phyloP scores from a whole-genome alignment of 1,140 invertebrate genomes.

The Adoxophyes honmai region DNA sequence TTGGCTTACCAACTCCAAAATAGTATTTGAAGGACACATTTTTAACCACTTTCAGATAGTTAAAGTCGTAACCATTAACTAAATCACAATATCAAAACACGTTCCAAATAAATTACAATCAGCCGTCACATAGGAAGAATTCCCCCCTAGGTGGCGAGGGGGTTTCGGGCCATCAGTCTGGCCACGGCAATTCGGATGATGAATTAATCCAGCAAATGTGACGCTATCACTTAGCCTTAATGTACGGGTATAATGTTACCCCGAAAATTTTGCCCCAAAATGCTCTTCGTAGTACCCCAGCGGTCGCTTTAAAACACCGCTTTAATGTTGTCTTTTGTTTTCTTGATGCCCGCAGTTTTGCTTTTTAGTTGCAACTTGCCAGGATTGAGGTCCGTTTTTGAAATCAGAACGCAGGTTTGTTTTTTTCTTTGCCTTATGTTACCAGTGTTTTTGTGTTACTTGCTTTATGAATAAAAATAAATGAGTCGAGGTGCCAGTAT shows the following conservation, averaged over 20 bases:
- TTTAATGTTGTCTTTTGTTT: slow-evolving; percentile 42
- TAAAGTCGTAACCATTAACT: slow-evolving; percentile 35
- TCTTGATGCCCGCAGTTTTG: slow-evolving; percentile 11
- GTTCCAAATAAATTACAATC: slow-evolving; percentile 15
- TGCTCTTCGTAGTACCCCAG: slow-evolving; percentile 4
- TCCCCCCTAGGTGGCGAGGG: slow-evolving; percentile 24
- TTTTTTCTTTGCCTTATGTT: no score
- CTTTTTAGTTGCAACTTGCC: not conserved
- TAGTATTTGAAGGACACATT: no score
- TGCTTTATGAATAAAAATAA: no score
- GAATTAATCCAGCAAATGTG: slow-evolving; percentile 77
- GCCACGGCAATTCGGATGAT: slow-evolving; percentile 75
- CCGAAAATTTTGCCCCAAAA: slow-evolving; percentile 51
- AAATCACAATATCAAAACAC: slow-evolving; percentile 27
- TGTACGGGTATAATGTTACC: slow-evolving; percentile 75
- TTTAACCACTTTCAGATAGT: not conserved
- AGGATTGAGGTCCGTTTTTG: no score
- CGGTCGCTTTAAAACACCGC: slow-evolving; percentile 30
- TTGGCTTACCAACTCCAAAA: no score
- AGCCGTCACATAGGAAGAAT: slow-evolving; percentile 10
- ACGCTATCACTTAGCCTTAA: slow-evolving; percentile 75
- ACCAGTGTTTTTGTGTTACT: no score
- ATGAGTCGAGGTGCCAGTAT: no score
- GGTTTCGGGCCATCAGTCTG: slow-evolving; percentile 72
- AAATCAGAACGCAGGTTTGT: no score